Percentiles rank a stretch among this genome's conserved stretches.
These are phyloP conservation scores for Nerophis lumbriciformis DNA, from an alignment of 2,113 vertebrate species.

Conservation along the genomic window DNA sequence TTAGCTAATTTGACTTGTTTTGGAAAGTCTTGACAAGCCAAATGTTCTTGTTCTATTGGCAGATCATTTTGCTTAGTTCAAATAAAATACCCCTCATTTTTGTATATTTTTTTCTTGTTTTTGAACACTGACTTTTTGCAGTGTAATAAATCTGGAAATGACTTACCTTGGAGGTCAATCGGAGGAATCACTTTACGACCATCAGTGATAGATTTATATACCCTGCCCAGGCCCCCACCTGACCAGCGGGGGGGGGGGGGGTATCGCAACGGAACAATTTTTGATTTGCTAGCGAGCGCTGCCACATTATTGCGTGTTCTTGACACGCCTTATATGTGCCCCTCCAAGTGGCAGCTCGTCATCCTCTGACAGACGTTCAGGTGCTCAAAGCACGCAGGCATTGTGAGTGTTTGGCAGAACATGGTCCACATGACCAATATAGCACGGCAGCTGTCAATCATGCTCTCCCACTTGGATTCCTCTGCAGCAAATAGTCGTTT, in stretches of 20 bases:
- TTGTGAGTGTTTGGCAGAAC: constrained; percentile 14
- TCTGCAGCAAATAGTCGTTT: no score
- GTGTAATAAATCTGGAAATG: not conserved
- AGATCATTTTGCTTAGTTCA: no score
- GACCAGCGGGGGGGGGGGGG: constrained; percentile 39
- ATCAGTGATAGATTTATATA: constrained; percentile 64
- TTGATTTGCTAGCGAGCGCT: constrained; percentile 53
- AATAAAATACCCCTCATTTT: no score
- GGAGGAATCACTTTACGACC: constrained; percentile 46
- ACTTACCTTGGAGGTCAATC: constrained; percentile 60
- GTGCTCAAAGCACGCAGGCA: constrained; percentile 10
- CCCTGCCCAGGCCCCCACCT: constrained; percentile 39
- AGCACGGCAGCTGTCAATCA: not conserved
- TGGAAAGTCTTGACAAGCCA: no score
- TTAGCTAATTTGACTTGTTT: no score
- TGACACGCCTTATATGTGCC: constrained; percentile 25
- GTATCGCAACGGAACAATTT: constrained; percentile 41
- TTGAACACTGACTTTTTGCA: no score
- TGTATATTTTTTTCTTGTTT: no score
- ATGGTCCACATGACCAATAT: not conserved
- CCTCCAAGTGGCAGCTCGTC: constrained; percentile 42
- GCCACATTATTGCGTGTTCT: constrained; percentile 51
- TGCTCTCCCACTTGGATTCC: no score
- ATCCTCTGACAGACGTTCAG: constrained; percentile 22
- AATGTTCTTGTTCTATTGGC: no score